A percentile compares a stretch with the other conserved stretches of the same genome.
phyloP scores from a whole-genome alignment of 2,888 invertebrate species.

The Elaeidobius kamerunicus region DNA sequence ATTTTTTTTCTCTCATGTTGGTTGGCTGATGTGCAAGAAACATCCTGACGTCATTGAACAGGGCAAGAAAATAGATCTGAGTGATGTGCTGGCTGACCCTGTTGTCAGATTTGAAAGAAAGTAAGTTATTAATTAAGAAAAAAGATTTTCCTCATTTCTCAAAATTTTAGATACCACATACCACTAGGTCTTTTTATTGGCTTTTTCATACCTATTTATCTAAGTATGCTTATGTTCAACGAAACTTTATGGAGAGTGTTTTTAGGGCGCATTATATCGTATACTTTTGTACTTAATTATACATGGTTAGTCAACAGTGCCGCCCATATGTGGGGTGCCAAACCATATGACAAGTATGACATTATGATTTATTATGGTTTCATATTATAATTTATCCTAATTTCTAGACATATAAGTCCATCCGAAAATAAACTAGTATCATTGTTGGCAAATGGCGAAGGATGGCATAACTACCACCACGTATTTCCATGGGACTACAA shows the following conservation, averaged over 20 bases:
- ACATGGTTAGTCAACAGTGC: constrained; percentile 91
- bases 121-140: too few relatives aligned
- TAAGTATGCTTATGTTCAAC: constrained; percentile 74
- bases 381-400: too few relatives aligned
- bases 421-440: too few relatives aligned
- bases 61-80: constrained; percentile 81
- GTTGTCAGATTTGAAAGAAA: constrained; percentile 46
- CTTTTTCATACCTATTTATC: constrained; percentile 70
- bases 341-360: constrained; percentile 73
- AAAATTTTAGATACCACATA: too few relatives aligned
- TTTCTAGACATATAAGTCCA: too few relatives aligned
- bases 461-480: too few relatives aligned
- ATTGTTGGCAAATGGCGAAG: too few relatives aligned
- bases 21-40: too few relatives aligned
- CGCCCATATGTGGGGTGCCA: constrained; percentile 77
- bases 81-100: constrained; percentile 78
- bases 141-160: too few relatives aligned
- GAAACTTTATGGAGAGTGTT: constrained; percentile 67
- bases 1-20: constrained; percentile 95
- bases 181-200: constrained; percentile 66
- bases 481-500: too few relatives aligned
- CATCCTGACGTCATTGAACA: constrained; percentile 86
- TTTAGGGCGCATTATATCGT: constrained; percentile 72
- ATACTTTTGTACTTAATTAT: constrained; percentile 66
- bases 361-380: too few relatives aligned